phyloP scores from a whole-genome alignment of 2,888 invertebrate species.

The Sabatieria punctata region DNA sequence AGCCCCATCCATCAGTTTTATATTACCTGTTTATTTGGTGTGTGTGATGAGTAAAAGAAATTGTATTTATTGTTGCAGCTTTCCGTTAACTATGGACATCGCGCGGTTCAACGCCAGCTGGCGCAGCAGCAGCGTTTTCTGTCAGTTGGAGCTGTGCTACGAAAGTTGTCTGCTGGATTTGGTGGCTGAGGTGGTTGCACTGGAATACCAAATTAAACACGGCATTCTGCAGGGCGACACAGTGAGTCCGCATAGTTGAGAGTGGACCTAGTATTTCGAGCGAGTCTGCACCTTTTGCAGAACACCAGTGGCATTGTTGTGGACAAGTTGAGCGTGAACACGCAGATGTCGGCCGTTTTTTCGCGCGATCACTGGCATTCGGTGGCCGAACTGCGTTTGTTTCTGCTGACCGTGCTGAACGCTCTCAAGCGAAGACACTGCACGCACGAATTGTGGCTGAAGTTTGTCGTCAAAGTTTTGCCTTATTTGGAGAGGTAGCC shows the following conservation, averaged over 20 bases:
- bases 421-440: constrained; percentile 44
- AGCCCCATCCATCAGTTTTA: too few relatives aligned
- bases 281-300: too few relatives aligned
- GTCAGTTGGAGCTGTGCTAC: constrained; percentile 18
- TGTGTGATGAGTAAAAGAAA: too few relatives aligned
- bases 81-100: constrained; percentile 23
- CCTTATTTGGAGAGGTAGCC: constrained; percentile 48
- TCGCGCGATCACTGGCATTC: constrained; percentile 23
- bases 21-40: too few relatives aligned
- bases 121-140: constrained; percentile 23
- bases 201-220: constrained; percentile 26
- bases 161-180: not conserved
- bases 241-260: too few relatives aligned
- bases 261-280: too few relatives aligned
- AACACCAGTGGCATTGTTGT: constrained; percentile 49
- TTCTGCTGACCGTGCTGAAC: constrained; percentile 56
- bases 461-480: constrained; percentile 57
- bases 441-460: constrained; percentile 59
- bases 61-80: too few relatives aligned
- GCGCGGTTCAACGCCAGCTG: constrained; percentile 26
- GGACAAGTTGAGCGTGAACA: constrained; percentile 59
- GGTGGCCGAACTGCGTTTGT: constrained; percentile 55
- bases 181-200: constrained; percentile 17
- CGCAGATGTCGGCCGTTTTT: constrained; percentile 47
- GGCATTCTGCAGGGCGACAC: constrained; percentile 20